phyloP scores from a whole-genome alignment of 2,113 vertebrate species.

The Connochaetes taurinus region DNA sequence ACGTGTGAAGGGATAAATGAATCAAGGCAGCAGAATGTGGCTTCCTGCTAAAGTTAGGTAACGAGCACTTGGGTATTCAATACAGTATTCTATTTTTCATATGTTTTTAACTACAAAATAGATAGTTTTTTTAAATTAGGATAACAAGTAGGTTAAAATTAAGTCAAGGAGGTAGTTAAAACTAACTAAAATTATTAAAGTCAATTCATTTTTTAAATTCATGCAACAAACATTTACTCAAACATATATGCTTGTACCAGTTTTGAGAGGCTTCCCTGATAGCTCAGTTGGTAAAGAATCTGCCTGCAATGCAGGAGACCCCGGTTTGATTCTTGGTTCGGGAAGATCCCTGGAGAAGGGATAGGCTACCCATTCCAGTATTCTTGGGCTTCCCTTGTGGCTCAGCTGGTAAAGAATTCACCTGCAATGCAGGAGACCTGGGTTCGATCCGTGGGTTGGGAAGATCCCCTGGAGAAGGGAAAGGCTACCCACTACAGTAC shows the following conservation, averaged over 20 bases:
- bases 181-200: background rate
- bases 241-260: background rate
- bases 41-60: background rate
- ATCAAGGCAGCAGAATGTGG: background rate
- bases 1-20: background rate
- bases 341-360: background rate
- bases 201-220: background rate
- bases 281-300: background rate
- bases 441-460: accelerated
- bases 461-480: background rate
- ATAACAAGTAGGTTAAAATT: background rate
- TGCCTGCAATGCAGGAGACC: background rate
- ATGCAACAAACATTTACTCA: background rate
- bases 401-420: background rate
- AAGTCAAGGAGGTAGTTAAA: background rate
- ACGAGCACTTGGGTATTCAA: background rate
- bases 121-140: background rate
- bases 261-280: background rate
- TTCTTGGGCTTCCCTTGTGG: background rate
- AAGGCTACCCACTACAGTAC: background rate
- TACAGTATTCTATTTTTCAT: background rate
- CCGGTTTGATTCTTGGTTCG: background rate
- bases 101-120: background rate
- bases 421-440: background rate
- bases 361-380: background rate